These are phyloP conservation scores for Colistium nudipinnis DNA, from an alignment of 2,113 vertebrate species.

Conservation along the genomic window DNA sequence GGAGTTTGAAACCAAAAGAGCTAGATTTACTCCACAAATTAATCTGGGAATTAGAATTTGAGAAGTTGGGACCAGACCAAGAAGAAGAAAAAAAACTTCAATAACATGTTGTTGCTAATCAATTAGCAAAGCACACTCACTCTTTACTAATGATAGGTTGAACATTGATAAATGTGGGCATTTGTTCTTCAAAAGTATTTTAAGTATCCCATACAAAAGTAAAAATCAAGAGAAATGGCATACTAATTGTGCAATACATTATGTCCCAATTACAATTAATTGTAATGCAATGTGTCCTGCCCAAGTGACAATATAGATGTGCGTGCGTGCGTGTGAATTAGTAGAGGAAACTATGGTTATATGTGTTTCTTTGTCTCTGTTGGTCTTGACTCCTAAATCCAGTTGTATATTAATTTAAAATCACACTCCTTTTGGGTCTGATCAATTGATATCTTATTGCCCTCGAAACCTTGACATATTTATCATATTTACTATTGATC, in stretches of 20 bases:
- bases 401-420: constrained; percentile 65
- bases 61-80: neutral
- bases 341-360: constrained; percentile 6
- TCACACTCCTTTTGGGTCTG: constrained; percentile 3
- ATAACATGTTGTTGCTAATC: too few species aligned
- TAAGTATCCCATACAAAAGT: too few species aligned
- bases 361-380: constrained; percentile 8
- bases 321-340: neutral
- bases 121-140: too few species aligned
- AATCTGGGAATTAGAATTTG: too few species aligned
- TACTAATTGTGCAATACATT: too few species aligned
- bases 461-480: constrained; percentile 19
- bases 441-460: constrained; percentile 2
- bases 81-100: neutral
- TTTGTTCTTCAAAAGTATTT: too few species aligned
- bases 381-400: constrained; percentile 25
- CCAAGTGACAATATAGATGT: constrained; percentile 3
- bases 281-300: constrained; percentile 5
- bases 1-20: neutral
- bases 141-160: too few species aligned
- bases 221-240: too few species aligned
- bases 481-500: constrained; percentile 16
- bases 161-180: too few species aligned
- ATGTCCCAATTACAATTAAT: neutral
- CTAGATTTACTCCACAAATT: neutral